These are phyloP conservation scores for Regulus satrapa DNA, from an alignment of 2,113 vertebrate genomes.

Conservation along the genomic window DNA sequence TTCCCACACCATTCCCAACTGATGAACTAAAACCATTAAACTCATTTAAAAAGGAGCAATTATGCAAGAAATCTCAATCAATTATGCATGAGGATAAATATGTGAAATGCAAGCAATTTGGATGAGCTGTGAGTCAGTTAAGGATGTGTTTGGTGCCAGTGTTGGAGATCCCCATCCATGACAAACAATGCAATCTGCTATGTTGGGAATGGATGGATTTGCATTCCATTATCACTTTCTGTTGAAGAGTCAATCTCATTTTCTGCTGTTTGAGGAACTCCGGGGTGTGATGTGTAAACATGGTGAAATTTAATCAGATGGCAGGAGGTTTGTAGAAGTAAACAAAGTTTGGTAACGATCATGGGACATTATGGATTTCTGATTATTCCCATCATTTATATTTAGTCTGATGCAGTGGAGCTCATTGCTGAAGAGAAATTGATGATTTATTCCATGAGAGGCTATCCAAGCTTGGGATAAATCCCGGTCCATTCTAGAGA, in stretches of 20 bases:
- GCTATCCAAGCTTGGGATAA: background rate
- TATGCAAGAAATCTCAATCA: background rate
- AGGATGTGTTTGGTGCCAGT: background rate
- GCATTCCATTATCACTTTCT: conserved; percentile 20
- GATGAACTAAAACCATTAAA: background rate
- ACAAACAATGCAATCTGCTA: conserved; percentile 25
- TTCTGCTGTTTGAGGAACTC: conserved; percentile 54
- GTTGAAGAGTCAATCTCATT: conserved; percentile 18
- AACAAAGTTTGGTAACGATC: background rate
- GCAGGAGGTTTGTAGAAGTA: background rate
- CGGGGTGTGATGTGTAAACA: conserved; percentile 6
- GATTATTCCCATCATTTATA: background rate
- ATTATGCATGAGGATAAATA: conserved; percentile 38
- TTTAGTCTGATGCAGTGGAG: background rate
- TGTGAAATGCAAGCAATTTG: conserved; percentile 1
- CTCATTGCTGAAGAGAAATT: background rate
- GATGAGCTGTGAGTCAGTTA: background rate
- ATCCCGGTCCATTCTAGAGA: background rate
- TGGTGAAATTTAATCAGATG: conserved; percentile 6
- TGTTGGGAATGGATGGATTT: conserved; percentile 15
- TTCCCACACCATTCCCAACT: background rate
- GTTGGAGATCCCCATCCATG: background rate
- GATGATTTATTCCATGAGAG: background rate
- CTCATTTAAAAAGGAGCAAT: background rate
- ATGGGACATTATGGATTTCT: background rate